Evolutionary conservation across 2,797 vertebrate species (phyloP), one percentile per base, ranked within the genome.

Genomic region (Benthosema pterotum): DNA sequence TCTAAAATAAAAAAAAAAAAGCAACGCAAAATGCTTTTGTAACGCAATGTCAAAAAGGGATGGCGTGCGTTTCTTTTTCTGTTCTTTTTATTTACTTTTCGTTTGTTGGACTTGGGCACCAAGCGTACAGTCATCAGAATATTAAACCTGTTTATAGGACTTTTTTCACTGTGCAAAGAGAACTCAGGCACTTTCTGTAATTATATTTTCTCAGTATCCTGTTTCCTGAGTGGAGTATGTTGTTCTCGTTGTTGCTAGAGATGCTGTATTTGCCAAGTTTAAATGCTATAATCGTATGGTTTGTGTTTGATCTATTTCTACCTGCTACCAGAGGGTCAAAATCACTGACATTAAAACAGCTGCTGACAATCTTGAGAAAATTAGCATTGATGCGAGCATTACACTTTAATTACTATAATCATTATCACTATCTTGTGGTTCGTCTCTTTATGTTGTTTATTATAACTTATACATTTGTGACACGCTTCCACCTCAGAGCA

Each of bases 201-300:
- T 25, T 43, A 53, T 63, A 58, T 55, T 63, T 16, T 43, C 15
- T 13, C 14, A 42, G 57, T 60, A 12, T 71, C 4, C 3, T 63
- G 2, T 67, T 67, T 77, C 42, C 11, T 57, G 55, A 67, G 46
- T 45, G 43, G 46, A 46, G 61, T 57, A 7, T 45, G 46, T 3
- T 75, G 19, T 17, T 69, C n/a, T n/a, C n/a, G 59, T 65, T 8
- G 15, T 68, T 38, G 28, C 28, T 74, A 63, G 71, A 77, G 52
- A 57, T 8, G 9, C 32, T 32, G 6, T 32, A 32, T 69, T 80
- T 83, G 72, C 76, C 83, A 82, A 80, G 56, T 73, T 74, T 49
- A 17, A 49, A 49, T 49, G 16, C 16, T 49, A 11, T 15, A 48
- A 8, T 48, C 11, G 47, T 48, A 48, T 28, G 4, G 28, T 28